Percentiles rank a stretch among this genome's conserved stretches.
Evolutionary conservation across 2,888 invertebrate species (phyloP).

Genomic region (Dyspetes luteomarginatus): DNA sequence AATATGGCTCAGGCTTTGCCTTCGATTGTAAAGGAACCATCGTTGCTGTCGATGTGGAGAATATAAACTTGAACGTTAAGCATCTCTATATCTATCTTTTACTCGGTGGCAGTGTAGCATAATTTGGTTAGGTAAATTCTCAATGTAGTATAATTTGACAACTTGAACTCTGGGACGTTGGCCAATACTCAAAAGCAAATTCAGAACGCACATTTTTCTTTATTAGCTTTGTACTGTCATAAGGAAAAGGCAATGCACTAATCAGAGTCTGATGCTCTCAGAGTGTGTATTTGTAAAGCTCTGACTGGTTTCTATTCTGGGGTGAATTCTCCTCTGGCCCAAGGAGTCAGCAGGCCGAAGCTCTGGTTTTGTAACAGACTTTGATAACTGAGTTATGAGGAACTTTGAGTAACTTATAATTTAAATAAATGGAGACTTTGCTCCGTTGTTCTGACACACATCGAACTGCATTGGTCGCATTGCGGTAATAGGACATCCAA

Average conservation of each 20-base stretch:
- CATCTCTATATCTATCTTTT: slow-evolving; percentile 1
- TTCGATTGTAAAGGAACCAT: slow-evolving; percentile 31
- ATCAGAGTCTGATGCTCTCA: slow-evolving; percentile 35
- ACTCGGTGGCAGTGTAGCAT: neutral
- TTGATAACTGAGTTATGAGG: neutral
- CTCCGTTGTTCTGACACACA: slow-evolving; percentile 26
- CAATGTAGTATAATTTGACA: slow-evolving; percentile 67
- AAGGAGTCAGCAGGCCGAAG: slow-evolving; percentile 57
- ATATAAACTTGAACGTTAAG: neutral
- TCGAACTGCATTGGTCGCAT: slow-evolving; percentile 62
- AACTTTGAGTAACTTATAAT: neutral
- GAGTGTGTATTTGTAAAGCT: neutral
- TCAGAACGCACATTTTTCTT: slow-evolving; percentile 48
- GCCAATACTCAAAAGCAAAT: slow-evolving; percentile 66
- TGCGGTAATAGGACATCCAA: slow-evolving; percentile 49
- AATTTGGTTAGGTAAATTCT: slow-evolving; percentile 17
- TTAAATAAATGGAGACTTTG: slow-evolving; percentile 8
- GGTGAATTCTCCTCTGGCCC: slow-evolving; percentile 34
- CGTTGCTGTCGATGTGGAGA: slow-evolving; percentile 4
- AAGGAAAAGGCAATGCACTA: neutral
- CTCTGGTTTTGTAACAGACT: no score
- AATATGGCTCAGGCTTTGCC: slow-evolving; percentile 7
- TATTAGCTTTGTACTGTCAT: slow-evolving; percentile 35
- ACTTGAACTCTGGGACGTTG: slow-evolving; percentile 70
- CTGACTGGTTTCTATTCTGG: slow-evolving; percentile 41